These are phyloP conservation scores for Myotis pilosus DNA, from an alignment of 2,797 vertebrate genomes.

Conservation along the genomic window DNA sequence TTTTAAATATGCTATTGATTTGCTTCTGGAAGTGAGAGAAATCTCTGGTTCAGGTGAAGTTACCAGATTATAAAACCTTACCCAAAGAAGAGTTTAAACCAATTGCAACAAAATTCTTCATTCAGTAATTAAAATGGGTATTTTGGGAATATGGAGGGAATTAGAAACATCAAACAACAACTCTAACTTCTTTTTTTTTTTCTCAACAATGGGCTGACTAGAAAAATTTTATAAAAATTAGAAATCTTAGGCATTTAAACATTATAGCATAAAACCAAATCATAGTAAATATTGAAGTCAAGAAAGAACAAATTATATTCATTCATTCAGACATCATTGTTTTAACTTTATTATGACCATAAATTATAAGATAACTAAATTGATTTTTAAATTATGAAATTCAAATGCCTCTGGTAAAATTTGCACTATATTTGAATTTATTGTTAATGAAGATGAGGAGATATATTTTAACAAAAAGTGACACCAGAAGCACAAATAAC, in stretches of 20 bases:
- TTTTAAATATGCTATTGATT: not conserved
- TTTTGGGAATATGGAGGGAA: not conserved
- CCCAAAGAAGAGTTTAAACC: not conserved
- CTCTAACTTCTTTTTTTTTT: not conserved
- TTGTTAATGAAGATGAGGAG: not conserved
- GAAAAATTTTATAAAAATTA: not conserved
- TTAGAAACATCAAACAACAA: not conserved
- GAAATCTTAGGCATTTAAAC: not conserved
- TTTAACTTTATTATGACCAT: not conserved
- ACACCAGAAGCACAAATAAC: not conserved
- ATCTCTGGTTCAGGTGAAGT: not conserved
- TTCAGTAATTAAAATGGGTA: not conserved
- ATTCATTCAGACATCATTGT: too few species aligned
- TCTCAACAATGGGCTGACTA: not conserved
- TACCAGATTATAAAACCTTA: not conserved
- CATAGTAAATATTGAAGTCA: not conserved
- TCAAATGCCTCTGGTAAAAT: not conserved
- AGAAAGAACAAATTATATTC: not conserved
- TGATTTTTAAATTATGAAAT: conserved; percentile 12
- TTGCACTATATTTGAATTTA: not conserved
- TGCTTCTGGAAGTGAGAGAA: not conserved
- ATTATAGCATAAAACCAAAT: not conserved
- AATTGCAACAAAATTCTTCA: not conserved
- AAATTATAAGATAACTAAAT: not conserved
- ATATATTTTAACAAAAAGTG: not conserved